phyloP scores from a whole-genome alignment of 2,888 invertebrate species.

The Drosophila borealis region DNA sequence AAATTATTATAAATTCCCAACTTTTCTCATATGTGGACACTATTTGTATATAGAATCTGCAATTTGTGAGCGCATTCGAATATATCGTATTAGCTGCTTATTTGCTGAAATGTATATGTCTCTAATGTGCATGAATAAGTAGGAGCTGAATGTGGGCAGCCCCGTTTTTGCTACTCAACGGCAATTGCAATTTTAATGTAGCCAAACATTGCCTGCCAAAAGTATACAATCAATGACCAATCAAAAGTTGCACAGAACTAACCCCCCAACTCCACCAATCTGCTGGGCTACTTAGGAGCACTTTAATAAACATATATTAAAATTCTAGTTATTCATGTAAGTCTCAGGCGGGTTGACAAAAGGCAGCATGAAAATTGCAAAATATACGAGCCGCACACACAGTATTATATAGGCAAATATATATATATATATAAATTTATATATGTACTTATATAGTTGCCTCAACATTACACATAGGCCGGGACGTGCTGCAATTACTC shows the following conservation, averaged over 20 bases:
- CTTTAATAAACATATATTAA: conserved; percentile 79
- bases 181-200: conserved; percentile 67
- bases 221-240: conserved; percentile 76
- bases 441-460: conserved; percentile 21
- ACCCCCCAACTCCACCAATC: conserved; percentile 5
- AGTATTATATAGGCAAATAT: conserved; percentile 22
- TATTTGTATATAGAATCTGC: conserved; percentile 10
- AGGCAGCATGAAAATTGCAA: conserved; percentile 60
- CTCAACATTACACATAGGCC: conserved; percentile 48
- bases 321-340: conserved; percentile 81
- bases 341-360: conserved; percentile 66
- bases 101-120: conserved; percentile 58
- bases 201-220: conserved; percentile 56
- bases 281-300: conserved; percentile 61
- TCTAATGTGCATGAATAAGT: conserved; percentile 68
- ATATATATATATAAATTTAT: neutral
- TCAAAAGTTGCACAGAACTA: conserved; percentile 65
- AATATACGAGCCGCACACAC: conserved; percentile 43
- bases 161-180: conserved; percentile 48
- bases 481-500: conserved; percentile 70
- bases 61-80: conserved; percentile 6
- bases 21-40: conserved; percentile 2
- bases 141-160: conserved; percentile 19
- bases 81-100: conserved; percentile 55
- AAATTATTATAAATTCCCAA: conserved; percentile 39